These are phyloP conservation scores for Syngnathus typhle DNA, from an alignment of 2,113 vertebrate genomes.

Conservation along the genomic window DNA sequence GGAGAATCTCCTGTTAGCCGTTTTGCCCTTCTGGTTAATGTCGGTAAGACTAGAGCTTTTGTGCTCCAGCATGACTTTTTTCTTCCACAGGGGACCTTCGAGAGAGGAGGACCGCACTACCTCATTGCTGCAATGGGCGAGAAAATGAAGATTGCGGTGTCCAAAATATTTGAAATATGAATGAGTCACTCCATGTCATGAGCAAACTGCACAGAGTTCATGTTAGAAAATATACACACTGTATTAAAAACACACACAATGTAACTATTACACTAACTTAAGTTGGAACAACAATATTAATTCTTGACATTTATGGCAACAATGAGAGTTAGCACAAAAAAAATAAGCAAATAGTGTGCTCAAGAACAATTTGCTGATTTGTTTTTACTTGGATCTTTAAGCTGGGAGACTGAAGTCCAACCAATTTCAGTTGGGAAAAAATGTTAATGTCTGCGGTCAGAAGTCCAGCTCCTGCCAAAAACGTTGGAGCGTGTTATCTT, in stretches of 20 bases:
- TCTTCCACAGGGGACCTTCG: slow-evolving; percentile 72
- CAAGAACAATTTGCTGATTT: too few species aligned
- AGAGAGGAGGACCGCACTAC: slow-evolving; percentile 41
- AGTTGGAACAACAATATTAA: too few species aligned
- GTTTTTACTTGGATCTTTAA: too few species aligned
- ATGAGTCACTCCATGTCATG: slow-evolving; percentile 9
- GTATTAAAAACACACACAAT: too few species aligned
- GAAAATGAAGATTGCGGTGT: slow-evolving; percentile 7
- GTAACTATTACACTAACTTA: too few species aligned
- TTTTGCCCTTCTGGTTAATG: slow-evolving; percentile 78
- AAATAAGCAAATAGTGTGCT: too few species aligned
- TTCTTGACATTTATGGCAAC: too few species aligned
- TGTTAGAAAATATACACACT: background rate
- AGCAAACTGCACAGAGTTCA: background rate
- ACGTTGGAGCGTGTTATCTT: too few species aligned
- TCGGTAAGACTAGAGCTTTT: slow-evolving; percentile 90
- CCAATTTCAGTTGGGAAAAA: background rate
- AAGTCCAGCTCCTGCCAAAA: too few species aligned
- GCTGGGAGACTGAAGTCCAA: background rate
- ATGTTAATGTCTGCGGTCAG: too few species aligned
- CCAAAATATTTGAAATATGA: background rate
- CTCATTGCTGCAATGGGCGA: slow-evolving; percentile 18
- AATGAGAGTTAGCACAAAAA: too few species aligned
- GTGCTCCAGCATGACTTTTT: slow-evolving; percentile 72
- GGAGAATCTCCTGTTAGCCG: slow-evolving; percentile 79